phyloP scores from a whole-genome alignment of 92 coral and sea anemone species.

The Epizoanthus stellaris region DNA sequence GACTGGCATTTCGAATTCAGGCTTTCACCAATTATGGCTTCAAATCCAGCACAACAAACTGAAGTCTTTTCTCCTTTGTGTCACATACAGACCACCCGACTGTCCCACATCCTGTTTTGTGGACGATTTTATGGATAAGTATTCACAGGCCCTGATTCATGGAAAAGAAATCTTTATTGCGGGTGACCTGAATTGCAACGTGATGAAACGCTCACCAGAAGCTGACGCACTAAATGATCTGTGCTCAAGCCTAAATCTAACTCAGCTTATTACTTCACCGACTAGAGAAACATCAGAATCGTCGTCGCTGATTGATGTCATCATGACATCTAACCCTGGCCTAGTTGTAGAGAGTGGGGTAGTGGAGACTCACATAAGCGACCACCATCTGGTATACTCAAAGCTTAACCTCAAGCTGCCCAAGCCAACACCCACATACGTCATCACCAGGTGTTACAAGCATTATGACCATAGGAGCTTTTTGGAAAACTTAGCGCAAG shows the following conservation, averaged over 20 bases:
- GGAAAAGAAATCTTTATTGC: constrained; percentile 43
- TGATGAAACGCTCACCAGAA: constrained; percentile 41
- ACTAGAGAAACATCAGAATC: constrained; percentile 42
- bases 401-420: constrained; percentile 29
- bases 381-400: constrained; percentile 42
- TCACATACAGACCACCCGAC: constrained; percentile 41
- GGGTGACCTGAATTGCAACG: constrained; percentile 51
- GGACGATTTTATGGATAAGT: constrained; percentile 42
- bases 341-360: constrained; percentile 44
- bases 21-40: constrained; percentile 55
- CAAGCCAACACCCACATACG: constrained; percentile 31
- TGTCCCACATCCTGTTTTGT: constrained; percentile 18
- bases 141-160: constrained; percentile 44
- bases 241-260: constrained; percentile 45
- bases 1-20: constrained; percentile 37
- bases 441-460: constrained; percentile 29
- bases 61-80: constrained; percentile 53
- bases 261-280: constrained; percentile 50
- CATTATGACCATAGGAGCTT: constrained; percentile 27
- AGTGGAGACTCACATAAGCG: constrained; percentile 54
- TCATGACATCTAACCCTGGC: constrained; percentile 48
- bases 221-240: constrained; percentile 46
- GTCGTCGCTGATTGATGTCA: constrained; percentile 46
- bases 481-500: constrained; percentile 16
- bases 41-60: constrained; percentile 54